Base-by-base conservation (phyloP, 2,113 vertebrate species). In the Myiozetetes cayanensis region DNA sequence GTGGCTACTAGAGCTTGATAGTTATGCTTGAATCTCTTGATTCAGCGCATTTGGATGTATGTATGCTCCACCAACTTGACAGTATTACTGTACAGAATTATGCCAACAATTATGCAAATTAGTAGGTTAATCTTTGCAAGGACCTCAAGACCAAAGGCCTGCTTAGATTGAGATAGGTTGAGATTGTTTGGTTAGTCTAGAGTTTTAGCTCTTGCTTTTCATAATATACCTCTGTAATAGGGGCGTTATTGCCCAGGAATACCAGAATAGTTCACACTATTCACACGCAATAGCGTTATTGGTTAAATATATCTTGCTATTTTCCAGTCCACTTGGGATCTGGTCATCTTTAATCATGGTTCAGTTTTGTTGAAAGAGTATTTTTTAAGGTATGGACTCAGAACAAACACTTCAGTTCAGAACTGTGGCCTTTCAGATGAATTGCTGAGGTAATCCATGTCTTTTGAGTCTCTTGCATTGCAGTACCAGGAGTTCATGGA, bases 351-450 rank as follows among this genome's bases (percentile, higher is more conserved):
- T 75, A 56, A 37, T 82, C 35, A 10, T 84, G 85, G 39, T 87
- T 87, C 44, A 66, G 14, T 93, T 92, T 87, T 94, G 46, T 84
- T 93, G 85, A 71, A 89, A 56, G 75, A 79, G 28, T 78, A 35
- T 82, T 70, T 89, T 79, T 80, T 67, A 77, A 31, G 14, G 20
- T 90, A 33, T 68, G 53, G 65, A 46, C 31, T 91, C 41, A 41
- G 0, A 0, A 56, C 68, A 83, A 55, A 65, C 21, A 18, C 58
- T 94, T 82, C 35, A 21, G 39, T 67, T 82, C 70, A 91, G 76
- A 92, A 14, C 50, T 76, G 43, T 56, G 19, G 71, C 94, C 23
- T 27, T 84, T 89, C 47, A 56, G 56, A 56, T 89, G 53, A 89
- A 58, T 66, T 92, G 41, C 53, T 83, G 71, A 65, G 43, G 67